Percentiles rank a stretch among this genome's conserved stretches.
Evolutionary conservation across 2,113 vertebrate species (phyloP).

Genomic region (Macaca mulatta): DNA sequence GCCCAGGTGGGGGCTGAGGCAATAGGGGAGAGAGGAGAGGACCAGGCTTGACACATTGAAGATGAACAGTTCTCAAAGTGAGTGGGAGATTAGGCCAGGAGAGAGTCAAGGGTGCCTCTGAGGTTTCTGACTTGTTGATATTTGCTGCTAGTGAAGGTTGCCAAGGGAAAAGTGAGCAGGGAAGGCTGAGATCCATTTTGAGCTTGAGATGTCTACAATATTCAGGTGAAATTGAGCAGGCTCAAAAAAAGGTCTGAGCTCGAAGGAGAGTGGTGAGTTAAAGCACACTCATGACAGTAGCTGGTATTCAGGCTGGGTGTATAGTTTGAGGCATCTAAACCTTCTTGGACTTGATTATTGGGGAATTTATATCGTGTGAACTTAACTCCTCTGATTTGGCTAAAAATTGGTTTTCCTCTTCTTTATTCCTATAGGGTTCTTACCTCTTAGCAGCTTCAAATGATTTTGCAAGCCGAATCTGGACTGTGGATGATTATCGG

Average conservation of each 20-base stretch:
- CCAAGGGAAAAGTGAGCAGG: fast-evolving
- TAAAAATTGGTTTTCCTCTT: not conserved
- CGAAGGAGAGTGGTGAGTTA: fast-evolving
- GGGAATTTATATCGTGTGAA: not conserved
- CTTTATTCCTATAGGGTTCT: constrained; percentile 88
- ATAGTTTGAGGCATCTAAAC: not conserved
- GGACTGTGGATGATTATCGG: constrained; percentile 97
- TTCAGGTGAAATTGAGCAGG: not conserved
- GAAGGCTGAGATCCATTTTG: not conserved
- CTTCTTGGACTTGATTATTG: not conserved
- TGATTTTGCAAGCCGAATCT: constrained; percentile 98
- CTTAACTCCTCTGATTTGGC: not conserved
- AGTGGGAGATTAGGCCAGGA: not conserved
- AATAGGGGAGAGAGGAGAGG: not conserved
- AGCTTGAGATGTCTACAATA: fast-evolving
- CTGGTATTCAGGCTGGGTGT: not conserved
- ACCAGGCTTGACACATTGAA: not conserved
- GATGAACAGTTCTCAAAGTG: fast-evolving
- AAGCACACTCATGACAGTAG: fast-evolving
- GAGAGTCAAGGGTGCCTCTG: fast-evolving
- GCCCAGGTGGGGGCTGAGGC: not conserved
- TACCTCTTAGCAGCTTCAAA: constrained; percentile 97
- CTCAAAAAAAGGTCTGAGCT: not conserved
- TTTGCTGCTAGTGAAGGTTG: not conserved
- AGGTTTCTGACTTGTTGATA: not conserved